Percentiles rank a stretch among this genome's conserved stretches.
Evolutionary conservation across 2,888 invertebrate genomes (phyloP).

Genomic region (Empis livida): DNA sequence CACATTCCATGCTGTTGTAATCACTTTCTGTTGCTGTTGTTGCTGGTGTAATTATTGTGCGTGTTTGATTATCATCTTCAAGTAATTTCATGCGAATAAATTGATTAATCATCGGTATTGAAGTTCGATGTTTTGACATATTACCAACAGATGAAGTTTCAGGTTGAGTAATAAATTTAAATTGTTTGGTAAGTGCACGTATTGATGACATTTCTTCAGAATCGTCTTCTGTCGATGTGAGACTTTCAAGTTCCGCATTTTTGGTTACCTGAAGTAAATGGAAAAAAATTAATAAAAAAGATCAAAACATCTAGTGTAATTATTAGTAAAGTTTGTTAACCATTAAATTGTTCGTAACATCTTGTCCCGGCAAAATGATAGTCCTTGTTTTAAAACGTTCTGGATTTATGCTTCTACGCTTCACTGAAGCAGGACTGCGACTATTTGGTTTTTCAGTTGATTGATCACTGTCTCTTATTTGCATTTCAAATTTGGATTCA

Average conservation of each 20-base stretch:
- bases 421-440: slow-evolving; percentile 8
- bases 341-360: not conserved
- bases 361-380: slow-evolving; percentile 24
- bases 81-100: slow-evolving; percentile 4
- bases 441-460: slow-evolving; percentile 8
- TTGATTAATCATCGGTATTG: slow-evolving; percentile 6
- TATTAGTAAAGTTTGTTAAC: too few species aligned
- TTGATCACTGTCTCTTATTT: slow-evolving; percentile 33
- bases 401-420: slow-evolving; percentile 46
- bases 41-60: slow-evolving; percentile 23
- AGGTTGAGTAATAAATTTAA: slow-evolving; percentile 24
- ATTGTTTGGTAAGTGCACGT: slow-evolving; percentile 27
- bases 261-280: slow-evolving; percentile 7
- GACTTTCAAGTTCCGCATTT: slow-evolving; percentile 11
- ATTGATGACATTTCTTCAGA: slow-evolving; percentile 25
- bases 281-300: too few species aligned
- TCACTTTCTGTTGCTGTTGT: slow-evolving; percentile 23
- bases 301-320: too few species aligned
- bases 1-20: slow-evolving; percentile 41
- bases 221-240: slow-evolving; percentile 15
- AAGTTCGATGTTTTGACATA: slow-evolving; percentile 5
- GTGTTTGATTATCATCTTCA: slow-evolving; percentile 15
- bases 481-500: slow-evolving; percentile 57
- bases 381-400: slow-evolving; percentile 65
- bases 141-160: slow-evolving; percentile 26